Evolutionary conservation across 2,113 vertebrate genomes (phyloP).

Genomic region (Trichechus manatus): DNA sequence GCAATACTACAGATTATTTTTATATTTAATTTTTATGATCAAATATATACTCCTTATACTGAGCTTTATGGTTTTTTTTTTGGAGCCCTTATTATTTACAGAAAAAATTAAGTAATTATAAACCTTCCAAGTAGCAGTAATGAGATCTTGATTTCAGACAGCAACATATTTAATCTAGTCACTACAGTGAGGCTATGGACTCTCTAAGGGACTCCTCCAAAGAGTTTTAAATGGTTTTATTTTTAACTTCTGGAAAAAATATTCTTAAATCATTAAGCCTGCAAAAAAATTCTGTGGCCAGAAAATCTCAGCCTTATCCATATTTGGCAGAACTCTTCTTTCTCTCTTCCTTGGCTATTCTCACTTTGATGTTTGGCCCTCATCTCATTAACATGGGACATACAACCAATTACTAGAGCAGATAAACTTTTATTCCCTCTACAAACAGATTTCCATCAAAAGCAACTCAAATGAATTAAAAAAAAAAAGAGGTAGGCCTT

Average conservation of each 20-base stretch:
- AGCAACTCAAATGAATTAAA: constrained; percentile 57
- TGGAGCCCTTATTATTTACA: neutral
- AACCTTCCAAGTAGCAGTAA: neutral
- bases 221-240: constrained; percentile 18
- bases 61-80: constrained; percentile 31
- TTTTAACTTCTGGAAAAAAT: constrained; percentile 32
- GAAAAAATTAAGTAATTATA: constrained; percentile 40
- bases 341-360: neutral
- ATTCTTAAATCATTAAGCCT: constrained; percentile 42
- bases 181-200: neutral
- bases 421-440: constrained; percentile 33
- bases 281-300: neutral
- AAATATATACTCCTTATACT: neutral
- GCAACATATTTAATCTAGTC: constrained; percentile 32
- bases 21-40: constrained; percentile 44
- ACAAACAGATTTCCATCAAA: constrained; percentile 51
- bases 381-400: constrained; percentile 46
- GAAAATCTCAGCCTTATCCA: neutral
- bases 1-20: neutral
- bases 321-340: neutral
- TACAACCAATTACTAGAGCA: constrained; percentile 51
- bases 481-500: constrained; percentile 39
- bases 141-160: constrained; percentile 62
- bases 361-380: neutral
- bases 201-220: neutral